Conservation (phyloP, 2,113 vertebrate species). For the Apteryx mantelli region DNA sequence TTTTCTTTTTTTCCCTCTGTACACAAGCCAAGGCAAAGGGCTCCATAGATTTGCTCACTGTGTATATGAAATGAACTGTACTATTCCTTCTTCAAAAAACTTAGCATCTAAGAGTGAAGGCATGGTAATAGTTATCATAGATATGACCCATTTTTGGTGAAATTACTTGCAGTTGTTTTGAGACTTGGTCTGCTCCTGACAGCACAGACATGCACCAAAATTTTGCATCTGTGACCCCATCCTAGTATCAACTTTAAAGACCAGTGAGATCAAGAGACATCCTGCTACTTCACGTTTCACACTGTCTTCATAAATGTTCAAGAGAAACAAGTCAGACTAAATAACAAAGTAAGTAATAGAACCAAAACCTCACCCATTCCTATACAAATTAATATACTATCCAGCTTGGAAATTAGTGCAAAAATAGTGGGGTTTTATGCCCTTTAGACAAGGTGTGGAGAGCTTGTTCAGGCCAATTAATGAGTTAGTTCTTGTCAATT, state of each 20-base stretch:
- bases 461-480: not conserved
- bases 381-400: not conserved
- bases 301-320: not conserved
- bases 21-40: not conserved
- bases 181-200: not conserved
- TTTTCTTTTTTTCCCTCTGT: not conserved
- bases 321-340: not conserved
- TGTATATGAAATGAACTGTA: not conserved
- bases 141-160: not conserved
- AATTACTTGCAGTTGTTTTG: not conserved
- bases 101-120: not conserved
- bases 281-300: not conserved
- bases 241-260: not conserved
- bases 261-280: not conserved
- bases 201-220: not conserved
- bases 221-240: fast-evolving
- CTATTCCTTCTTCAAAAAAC: not conserved
- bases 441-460: not conserved
- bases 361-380: not conserved
- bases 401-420: not conserved
- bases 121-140: not conserved
- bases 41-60: not conserved
- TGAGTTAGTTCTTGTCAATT: not conserved
- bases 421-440: not conserved
- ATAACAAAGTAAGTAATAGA: not conserved